Conservation (phyloP, 1,140 invertebrate genomes). For the Octopus bimaculoides region DNA sequence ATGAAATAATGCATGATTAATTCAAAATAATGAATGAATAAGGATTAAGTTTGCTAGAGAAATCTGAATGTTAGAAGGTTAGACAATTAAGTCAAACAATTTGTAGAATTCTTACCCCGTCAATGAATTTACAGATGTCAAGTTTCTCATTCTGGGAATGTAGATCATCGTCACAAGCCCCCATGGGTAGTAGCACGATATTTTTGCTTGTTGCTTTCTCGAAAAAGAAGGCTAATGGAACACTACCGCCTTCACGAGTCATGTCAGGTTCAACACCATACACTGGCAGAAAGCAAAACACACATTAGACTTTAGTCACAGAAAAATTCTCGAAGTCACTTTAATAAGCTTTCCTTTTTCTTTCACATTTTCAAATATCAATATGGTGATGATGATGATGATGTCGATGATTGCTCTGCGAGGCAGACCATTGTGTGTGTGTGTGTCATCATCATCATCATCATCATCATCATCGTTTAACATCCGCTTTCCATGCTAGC, state of each 20-base stretch:
- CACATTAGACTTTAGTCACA: not conserved
- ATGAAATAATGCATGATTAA: too few species aligned
- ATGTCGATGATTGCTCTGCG: too few species aligned
- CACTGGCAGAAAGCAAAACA: constrained; percentile 59
- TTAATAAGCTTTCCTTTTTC: too few species aligned
- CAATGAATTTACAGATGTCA: constrained; percentile 86
- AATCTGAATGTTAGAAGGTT: too few species aligned
- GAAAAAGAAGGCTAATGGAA: constrained; percentile 87
- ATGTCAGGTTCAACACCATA: constrained; percentile 91
- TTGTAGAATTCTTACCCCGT: constrained; percentile 68
- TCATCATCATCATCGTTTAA: too few species aligned
- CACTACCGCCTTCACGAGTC: constrained; percentile 92
- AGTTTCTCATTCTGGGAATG: constrained; percentile 99
- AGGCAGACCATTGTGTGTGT: too few species aligned
- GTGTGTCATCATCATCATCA: too few species aligned
- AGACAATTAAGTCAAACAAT: not conserved
- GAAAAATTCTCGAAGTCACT: too few species aligned
- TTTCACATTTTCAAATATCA: too few species aligned
- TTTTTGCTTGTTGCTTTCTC: constrained; percentile 81
- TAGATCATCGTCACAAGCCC: constrained; percentile 87
- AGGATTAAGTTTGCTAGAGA: not conserved
- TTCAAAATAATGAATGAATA: not conserved
- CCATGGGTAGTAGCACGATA: constrained; percentile 84
- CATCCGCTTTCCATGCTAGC: too few species aligned
- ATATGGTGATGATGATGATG: too few species aligned